These are phyloP conservation scores for Ectropis grisescens DNA, from an alignment of 1,140 invertebrate genomes.

Conservation along the genomic window DNA sequence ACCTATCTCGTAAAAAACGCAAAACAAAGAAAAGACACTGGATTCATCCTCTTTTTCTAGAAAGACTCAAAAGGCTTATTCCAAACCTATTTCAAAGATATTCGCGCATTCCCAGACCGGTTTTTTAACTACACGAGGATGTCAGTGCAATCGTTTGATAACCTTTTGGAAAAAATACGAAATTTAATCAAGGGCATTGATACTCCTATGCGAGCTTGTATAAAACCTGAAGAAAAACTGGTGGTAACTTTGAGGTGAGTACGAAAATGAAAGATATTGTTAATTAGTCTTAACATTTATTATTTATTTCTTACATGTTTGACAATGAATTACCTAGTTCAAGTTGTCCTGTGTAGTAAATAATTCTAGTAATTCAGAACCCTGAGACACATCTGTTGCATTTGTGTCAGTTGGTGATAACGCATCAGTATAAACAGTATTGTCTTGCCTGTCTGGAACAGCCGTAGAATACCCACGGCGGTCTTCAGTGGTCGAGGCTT, in stretches of 20 bases:
- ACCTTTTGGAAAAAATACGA: constrained; percentile 13
- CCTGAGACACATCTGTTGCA: constrained; percentile 9
- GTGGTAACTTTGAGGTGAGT: constrained; percentile 14
- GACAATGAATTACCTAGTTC: constrained; percentile 9
- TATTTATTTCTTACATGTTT: constrained; percentile 12
- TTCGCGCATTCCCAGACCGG: constrained; percentile 12
- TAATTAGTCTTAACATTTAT: constrained; percentile 8
- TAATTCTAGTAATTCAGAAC: constrained; percentile 11
- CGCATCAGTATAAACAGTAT: constrained; percentile 9
- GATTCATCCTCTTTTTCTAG: too few relatives aligned
- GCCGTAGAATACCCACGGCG: constrained; percentile 8
- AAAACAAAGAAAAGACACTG: too few relatives aligned
- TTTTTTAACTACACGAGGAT: constrained; percentile 14
- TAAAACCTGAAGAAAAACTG: constrained; percentile 12
- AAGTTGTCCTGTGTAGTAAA: constrained; percentile 7
- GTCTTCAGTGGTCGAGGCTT: constrained; percentile 11
- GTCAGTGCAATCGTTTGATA: constrained; percentile 15
- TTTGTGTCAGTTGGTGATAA: constrained; percentile 13
- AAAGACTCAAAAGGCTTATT: too few relatives aligned
- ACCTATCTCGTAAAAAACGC: too few relatives aligned
- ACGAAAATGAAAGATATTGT: constrained; percentile 10
- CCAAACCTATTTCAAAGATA: neutral
- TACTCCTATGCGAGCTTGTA: constrained; percentile 15
- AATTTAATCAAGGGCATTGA: constrained; percentile 13
- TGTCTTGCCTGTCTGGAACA: constrained; percentile 7